Percentiles rank a stretch among this genome's conserved stretches.
phyloP scores from a whole-genome alignment of 1,140 invertebrate genomes.

The Zaprionus taronus region DNA sequence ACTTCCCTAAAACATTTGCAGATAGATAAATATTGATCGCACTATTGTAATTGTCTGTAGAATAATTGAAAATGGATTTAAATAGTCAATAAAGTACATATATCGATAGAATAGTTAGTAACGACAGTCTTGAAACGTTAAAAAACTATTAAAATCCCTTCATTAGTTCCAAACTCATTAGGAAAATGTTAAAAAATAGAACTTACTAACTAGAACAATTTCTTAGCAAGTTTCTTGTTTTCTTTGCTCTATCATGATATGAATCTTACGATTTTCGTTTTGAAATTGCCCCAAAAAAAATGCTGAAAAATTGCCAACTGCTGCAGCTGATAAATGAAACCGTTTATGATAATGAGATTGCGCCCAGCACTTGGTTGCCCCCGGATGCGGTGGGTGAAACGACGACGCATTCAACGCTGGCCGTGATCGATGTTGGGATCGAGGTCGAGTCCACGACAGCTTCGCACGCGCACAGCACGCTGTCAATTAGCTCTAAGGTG shows the following conservation, averaged over 20 bases:
- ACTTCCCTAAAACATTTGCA: no score
- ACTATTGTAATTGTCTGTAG: neutral
- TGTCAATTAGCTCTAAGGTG: slow-evolving; percentile 49
- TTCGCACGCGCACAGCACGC: slow-evolving; percentile 52
- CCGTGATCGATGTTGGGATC: slow-evolving; percentile 38
- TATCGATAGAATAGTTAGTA: neutral
- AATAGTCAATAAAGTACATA: neutral
- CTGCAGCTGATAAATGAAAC: slow-evolving; percentile 40
- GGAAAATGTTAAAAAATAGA: neutral
- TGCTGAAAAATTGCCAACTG: slow-evolving; percentile 19
- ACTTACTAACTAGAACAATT: neutral
- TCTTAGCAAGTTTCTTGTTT: neutral
- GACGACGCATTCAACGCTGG: slow-evolving; percentile 34
- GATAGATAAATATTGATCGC: neutral
- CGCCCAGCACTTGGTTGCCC: slow-evolving; percentile 30
- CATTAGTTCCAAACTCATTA: neutral
- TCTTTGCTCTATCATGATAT: neutral
- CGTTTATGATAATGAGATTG: slow-evolving; percentile 27
- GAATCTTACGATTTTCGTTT: neutral
- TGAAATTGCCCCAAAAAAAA: neutral
- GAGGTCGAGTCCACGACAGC: slow-evolving; percentile 57
- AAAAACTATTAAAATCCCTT: neutral
- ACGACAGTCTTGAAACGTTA: neutral
- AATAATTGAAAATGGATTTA: no score
- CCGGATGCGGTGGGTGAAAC: slow-evolving; percentile 29